Conservation (phyloP, 2,888 invertebrate species). For the Pristionchus entomophagus region DNA sequence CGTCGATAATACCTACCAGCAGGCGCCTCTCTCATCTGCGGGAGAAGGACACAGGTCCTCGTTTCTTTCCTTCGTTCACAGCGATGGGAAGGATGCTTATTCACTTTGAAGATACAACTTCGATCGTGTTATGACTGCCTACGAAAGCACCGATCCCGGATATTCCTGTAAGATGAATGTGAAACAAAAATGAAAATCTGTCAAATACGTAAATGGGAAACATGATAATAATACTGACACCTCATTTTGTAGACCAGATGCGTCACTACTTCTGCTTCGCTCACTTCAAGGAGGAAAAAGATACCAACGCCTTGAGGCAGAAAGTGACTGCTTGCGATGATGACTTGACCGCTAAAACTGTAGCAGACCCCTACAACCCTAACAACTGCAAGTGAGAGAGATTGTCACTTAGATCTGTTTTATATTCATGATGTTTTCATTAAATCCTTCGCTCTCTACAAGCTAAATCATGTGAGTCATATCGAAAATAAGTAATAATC, state of each 20-base stretch:
- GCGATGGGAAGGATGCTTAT: too few relatives aligned
- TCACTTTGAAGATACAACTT: not conserved
- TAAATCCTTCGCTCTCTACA: not conserved
- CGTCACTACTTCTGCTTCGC: conserved; percentile 16
- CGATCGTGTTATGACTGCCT: conserved; percentile 7
- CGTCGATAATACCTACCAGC: not conserved
- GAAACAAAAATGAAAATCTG: too few relatives aligned
- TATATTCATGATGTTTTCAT: not conserved
- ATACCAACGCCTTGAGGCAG: not conserved
- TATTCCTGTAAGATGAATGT: not conserved
- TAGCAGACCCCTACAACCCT: not conserved
- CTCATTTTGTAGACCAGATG: not conserved
- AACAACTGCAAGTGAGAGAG: not conserved
- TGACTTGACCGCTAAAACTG: not conserved
- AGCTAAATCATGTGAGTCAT: not conserved
- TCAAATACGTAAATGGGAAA: too few relatives aligned
- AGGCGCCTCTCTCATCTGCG: not conserved
- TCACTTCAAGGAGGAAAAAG: not conserved
- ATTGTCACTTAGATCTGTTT: too few relatives aligned
- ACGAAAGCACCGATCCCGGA: not conserved
- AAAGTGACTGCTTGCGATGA: not conserved
- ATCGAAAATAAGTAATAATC: not conserved
- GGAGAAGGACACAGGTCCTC: conserved; percentile 9
- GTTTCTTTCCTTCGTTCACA: too few relatives aligned
- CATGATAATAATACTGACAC: too few relatives aligned